Evolutionary conservation across 1,140 invertebrate species (phyloP), one percentile per base, ranked within the genome.

Genomic region (Helicoverpa armigera): DNA sequence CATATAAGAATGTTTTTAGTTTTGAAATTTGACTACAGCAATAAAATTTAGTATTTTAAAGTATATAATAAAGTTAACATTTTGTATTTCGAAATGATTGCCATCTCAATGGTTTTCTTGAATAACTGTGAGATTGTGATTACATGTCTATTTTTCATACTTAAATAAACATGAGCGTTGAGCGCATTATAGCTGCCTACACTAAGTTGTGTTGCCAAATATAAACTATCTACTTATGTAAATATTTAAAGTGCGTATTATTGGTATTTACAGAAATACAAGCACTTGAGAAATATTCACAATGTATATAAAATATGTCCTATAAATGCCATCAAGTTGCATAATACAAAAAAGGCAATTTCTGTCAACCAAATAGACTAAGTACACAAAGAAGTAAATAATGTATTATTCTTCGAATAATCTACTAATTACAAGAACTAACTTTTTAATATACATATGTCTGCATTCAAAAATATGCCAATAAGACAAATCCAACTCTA

Each of bases 81-180:
- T 50, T 18, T 48, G 61, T 65, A 43, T 50, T 67, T n/a, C 23
- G 43, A 12, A 67, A 67, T 43, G 48, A 67, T 67, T 67, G 43
- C 50, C 12, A 67, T 50, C 65, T n/a, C 11, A 16, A 48, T 35
- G 1, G 12, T 43, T 43, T 67, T 18, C 50, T 67, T 67, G 16
- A 50, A 67, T 67, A 50, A 67, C 18, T 50, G 16, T 43, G 9
- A 48, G 35, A 43, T 29, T 61, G 5, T 9, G 16, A 60, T 23
- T 60, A 43, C 43, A 9, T 67, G 65, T 50, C 16, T 12, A 67
- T 67, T 50, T 67, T 67, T 67, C 65, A 67, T 67, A 50, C 65
- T 67, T 67, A 50, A 67, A 67, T 67, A 67, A 50, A 67, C 65
- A 67, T 67, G 43, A 50, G 65, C 43, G n/a, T 5, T 67, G 43